phyloP scores from a whole-genome alignment of 1,140 invertebrate genomes.

The Tetramorium parvispinum region DNA sequence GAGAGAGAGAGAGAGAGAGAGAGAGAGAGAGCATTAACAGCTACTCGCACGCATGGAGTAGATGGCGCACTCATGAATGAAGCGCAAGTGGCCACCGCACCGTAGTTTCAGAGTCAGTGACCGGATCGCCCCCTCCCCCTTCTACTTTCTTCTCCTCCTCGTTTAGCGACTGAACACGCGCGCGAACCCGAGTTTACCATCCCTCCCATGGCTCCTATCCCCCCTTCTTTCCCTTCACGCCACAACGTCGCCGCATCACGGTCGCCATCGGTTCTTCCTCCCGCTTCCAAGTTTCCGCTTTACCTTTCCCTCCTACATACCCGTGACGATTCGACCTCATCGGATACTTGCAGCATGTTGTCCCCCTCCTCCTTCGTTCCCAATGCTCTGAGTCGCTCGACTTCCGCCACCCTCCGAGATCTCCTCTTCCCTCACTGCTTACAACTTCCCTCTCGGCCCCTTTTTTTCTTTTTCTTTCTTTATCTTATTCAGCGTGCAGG shows the following conservation, averaged over 20 bases:
- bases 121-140: slow-evolving; percentile 54
- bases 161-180: slow-evolving; percentile 19
- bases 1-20: neutral
- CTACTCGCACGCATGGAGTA: slow-evolving; percentile 57
- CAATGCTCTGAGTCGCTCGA: slow-evolving; percentile 5
- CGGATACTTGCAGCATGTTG: slow-evolving; percentile 8
- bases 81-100: slow-evolving; percentile 71
- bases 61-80: slow-evolving; percentile 77
- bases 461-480: neutral
- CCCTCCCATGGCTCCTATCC: neutral
- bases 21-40: slow-evolving; percentile 1
- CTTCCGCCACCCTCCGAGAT: slow-evolving; percentile 48
- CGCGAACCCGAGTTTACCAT: slow-evolving; percentile 58
- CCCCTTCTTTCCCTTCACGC: neutral
- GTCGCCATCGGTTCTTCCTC: slow-evolving; percentile 49
- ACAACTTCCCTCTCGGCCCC: neutral
- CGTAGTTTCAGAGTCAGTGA: slow-evolving; percentile 79
- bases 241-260: slow-evolving; percentile 44
- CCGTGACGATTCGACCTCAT: slow-evolving; percentile 24
- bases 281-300: slow-evolving; percentile 7
- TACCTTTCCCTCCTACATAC: slow-evolving; percentile 23
- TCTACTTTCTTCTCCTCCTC: slow-evolving; percentile 12
- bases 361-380: neutral
- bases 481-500: slow-evolving; percentile 13
- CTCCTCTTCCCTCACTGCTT: neutral